These are phyloP conservation scores for Philotrypesis tridentata DNA, from an alignment of 1,140 invertebrate species.

Conservation along the genomic window DNA sequence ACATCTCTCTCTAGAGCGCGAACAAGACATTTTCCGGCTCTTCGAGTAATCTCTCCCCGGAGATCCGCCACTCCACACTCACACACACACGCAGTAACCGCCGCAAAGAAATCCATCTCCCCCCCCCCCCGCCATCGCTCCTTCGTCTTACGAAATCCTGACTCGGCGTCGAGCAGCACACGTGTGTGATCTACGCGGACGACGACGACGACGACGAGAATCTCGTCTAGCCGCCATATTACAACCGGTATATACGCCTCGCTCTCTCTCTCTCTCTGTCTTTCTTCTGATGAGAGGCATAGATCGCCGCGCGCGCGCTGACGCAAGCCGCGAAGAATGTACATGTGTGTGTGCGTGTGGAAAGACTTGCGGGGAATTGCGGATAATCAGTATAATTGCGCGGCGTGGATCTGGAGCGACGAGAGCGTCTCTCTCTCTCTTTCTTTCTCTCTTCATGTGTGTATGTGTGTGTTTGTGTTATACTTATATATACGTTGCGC, in stretches of 20 bases:
- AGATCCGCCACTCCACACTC: neutral
- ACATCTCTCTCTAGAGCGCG: neutral
- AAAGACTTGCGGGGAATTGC: constrained; percentile 7
- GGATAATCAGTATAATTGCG: constrained; percentile 43
- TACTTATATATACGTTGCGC: no score
- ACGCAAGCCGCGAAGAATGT: constrained; percentile 25
- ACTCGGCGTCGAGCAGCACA: neutral
- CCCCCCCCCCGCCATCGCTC: no score
- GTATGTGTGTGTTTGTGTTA: no score
- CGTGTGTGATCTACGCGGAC: neutral
- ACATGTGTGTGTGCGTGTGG: neutral
- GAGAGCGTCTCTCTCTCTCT: no score
- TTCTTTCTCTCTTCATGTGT: no score
- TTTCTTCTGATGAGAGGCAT: neutral
- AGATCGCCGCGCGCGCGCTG: neutral
- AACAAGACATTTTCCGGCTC: neutral
- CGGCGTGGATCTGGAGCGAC: constrained; percentile 26
- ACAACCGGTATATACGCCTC: neutral
- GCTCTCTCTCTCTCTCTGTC: neutral
- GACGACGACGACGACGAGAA: neutral
- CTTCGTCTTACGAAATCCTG: neutral
- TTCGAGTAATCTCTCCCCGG: neutral
- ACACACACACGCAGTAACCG: neutral
- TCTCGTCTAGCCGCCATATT: neutral
- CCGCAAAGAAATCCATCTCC: neutral